Base-by-base conservation (phyloP, 2,888 invertebrate species). In the Hypena proboscidalis region DNA sequence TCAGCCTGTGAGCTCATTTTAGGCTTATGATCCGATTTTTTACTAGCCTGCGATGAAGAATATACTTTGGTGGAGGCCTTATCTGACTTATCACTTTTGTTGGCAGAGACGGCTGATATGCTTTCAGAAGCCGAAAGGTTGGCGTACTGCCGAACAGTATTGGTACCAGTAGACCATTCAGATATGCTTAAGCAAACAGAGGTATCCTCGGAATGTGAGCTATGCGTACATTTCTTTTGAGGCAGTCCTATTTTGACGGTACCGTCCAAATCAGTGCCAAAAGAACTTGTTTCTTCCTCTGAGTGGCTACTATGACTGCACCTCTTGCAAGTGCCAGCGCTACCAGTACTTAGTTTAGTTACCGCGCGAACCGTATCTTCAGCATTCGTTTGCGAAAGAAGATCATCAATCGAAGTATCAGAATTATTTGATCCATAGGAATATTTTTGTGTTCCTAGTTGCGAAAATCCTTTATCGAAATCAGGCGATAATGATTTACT, bases 121-220 rank as follows among this genome's bases (percentile, higher is more conserved):
- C 94, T 94, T 70, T 94, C 93, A 5, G 93, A 93, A 15, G 94
- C 95, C 0, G 95, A 95, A 17, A 95, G 89, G 83, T 95, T 95
- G 29, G 94, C 95, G 66, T 95, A 96, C 73, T 96, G 95, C 0
- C 95, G 93, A 0, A 96, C 96, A 0, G 96, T 96, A 59, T 95
- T 96, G 0, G 96, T 96, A 35, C 96, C 96, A 21, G 96, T 96
- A 0, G 96, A 96, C 96, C 96, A 97, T 70, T 97, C 97, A 1
- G 96, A 96, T 68, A 96, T 94, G 69, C 96, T 96, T 17, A 97
- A 85, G 9, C 96, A 96, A 75, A 96, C 94, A 0, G 97, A 97
- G 0, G 97, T 97, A 67, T 97, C 97, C 80, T 97, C 96, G 3
- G 96, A 96, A 81, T 96, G 96, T 0, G 96, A 95, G 65, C 96